Evolutionary conservation across 1,140 invertebrate genomes (phyloP).

Genomic region (Papilio helenus): DNA sequence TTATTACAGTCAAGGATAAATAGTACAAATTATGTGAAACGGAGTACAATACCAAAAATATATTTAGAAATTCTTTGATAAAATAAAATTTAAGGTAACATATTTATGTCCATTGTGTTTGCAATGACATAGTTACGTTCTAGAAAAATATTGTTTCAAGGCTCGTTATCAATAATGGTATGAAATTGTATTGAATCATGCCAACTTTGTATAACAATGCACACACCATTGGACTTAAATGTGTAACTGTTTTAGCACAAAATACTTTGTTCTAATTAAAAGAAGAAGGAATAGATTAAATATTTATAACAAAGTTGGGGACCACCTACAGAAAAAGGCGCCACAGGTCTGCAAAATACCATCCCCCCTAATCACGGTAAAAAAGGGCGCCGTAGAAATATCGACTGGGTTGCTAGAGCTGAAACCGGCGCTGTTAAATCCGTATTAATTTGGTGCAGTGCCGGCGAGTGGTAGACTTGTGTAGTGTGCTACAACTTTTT

Average conservation of each 20-base stretch:
- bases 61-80: constrained; percentile 36
- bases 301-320: neutral
- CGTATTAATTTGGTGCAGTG: no score
- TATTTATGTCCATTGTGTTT: constrained; percentile 38
- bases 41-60: constrained; percentile 27
- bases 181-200: neutral
- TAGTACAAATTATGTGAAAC: constrained; percentile 30
- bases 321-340: neutral
- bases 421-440: no score
- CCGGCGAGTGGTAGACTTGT: no score
- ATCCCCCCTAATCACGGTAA: no score
- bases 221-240: neutral
- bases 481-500: no score
- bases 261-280: neutral
- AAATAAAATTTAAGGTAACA: constrained; percentile 39
- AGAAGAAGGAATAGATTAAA: neutral
- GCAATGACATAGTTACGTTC: constrained; percentile 22
- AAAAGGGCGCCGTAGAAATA: no score
- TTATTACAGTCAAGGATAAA: constrained; percentile 33
- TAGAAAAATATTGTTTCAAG: constrained; percentile 20
- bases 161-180: neutral
- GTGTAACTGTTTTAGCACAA: neutral
- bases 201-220: neutral
- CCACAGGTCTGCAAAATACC: no score
- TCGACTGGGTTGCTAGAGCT: no score